Evolutionary conservation across 2,113 vertebrate species (phyloP), one percentile per base, ranked within the genome.

Genomic region (Peromyscus leucopus): DNA sequence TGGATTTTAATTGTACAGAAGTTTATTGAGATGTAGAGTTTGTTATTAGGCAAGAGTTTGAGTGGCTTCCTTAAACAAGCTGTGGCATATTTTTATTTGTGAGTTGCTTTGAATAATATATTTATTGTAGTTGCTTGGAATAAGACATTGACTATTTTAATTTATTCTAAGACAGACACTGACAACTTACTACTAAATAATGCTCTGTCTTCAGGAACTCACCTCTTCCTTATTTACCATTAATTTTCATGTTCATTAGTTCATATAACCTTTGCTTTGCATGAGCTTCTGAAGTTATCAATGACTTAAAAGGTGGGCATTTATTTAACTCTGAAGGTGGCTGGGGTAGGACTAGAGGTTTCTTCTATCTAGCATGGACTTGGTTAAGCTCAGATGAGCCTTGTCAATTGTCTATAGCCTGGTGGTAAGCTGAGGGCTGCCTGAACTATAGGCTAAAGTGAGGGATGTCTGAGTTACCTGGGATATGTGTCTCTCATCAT

Each of bases 241-340:
- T 94, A 39, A 36, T 84, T 89, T 55, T 92, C 57, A 89, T 31
- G 48, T 28, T 90, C 48, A 87, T 31, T 69, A 12, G 57, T 74
- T 93, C 85, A 59, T 4, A 24, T 71, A 36, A 36, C 28, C 89
- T 79, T 95, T 89, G 26, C 59, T 94, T 94, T 86, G 12, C 36
- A 69, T n/a, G 36, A 85, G 42, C 61, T 15, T 74, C 19, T 13
- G 5, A 55, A 80, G 31, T 26, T 67, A 21, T 36, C 67, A 69
- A n/a, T 55, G 17, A 10, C 31, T 91, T 92, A 31, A 88, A 75
- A 91, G 39, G 48, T 17, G 61, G 31, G 9, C 55, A 69, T 63
- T 90, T 78, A 85, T 84, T 88, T 71, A 91, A 21, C 13, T 89
- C 51, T 76, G 7, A 24, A 71, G 2, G 42, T 94, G 86, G 33